These are phyloP conservation scores for Aphodius sticticus DNA, from an alignment of 2,888 invertebrate species.

Conservation along the genomic window DNA sequence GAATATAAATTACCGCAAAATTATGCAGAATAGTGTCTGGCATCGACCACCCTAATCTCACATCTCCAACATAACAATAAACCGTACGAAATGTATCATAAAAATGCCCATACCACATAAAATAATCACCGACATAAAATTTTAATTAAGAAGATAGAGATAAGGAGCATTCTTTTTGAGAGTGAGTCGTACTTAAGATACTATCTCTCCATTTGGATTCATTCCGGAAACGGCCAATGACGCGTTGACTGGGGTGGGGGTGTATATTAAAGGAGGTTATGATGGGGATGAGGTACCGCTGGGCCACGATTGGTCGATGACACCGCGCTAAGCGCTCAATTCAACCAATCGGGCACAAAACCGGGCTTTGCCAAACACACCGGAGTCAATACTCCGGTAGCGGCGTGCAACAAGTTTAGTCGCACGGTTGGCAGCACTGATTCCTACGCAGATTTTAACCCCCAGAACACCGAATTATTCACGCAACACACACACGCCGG, in stretches of 20 bases:
- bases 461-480: not conserved
- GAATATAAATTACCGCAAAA: conserved; percentile 8
- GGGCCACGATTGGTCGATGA: conserved; percentile 52
- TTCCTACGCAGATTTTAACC: conserved; percentile 12
- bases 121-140: not conserved
- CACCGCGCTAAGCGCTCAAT: conserved; percentile 45
- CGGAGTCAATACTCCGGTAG: conserved; percentile 52
- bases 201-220: not conserved
- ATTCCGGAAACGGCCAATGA: conserved; percentile 56
- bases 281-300: conserved; percentile 46
- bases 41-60: conserved; percentile 8
- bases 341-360: conserved; percentile 49
- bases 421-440: conserved; percentile 42
- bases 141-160: not conserved
- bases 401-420: conserved; percentile 53
- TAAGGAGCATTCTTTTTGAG: not conserved
- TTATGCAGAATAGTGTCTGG: conserved; percentile 5
- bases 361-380: conserved; percentile 44
- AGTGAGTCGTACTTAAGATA: conserved; percentile 41
- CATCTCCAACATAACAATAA: conserved; percentile 11
- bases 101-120: not conserved
- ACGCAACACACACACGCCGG: not conserved
- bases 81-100: not conserved
- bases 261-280: conserved; percentile 53
- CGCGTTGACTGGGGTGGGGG: conserved; percentile 42